Evolutionary conservation across 2,113 vertebrate genomes (phyloP).

Genomic region (Oenanthe oenanthe): DNA sequence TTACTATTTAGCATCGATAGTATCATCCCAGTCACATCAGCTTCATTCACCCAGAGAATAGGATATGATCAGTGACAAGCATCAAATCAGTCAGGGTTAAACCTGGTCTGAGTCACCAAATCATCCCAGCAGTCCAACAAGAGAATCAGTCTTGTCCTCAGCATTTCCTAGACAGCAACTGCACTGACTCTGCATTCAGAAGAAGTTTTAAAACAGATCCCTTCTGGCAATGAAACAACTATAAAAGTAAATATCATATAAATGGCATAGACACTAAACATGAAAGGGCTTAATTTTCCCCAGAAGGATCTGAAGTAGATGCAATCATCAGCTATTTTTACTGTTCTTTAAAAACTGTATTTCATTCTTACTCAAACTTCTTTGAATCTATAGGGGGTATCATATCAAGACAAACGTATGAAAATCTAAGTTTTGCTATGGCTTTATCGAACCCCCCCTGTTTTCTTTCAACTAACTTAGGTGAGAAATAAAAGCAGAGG

Average conservation of each 20-base stretch:
- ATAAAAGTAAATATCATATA: not conserved
- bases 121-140: not conserved
- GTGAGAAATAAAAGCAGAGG: not conserved
- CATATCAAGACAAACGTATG: not conserved
- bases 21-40: not conserved
- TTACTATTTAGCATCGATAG: not conserved
- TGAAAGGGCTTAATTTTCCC: not conserved
- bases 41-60: not conserved
- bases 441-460: not conserved
- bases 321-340: not conserved
- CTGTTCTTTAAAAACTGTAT: not conserved
- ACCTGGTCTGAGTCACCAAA: not conserved
- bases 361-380: not conserved
- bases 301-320: not conserved
- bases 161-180: not conserved
- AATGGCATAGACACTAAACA: not conserved
- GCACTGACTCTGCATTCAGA: not conserved
- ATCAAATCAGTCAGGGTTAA: not conserved
- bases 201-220: not conserved
- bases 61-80: not conserved
- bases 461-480: not conserved
- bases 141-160: not conserved
- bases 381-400: not conserved
- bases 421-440: not conserved
- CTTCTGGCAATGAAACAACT: not conserved